phyloP scores from a whole-genome alignment of 2,888 invertebrate species.

The Alloplasta piceator region DNA sequence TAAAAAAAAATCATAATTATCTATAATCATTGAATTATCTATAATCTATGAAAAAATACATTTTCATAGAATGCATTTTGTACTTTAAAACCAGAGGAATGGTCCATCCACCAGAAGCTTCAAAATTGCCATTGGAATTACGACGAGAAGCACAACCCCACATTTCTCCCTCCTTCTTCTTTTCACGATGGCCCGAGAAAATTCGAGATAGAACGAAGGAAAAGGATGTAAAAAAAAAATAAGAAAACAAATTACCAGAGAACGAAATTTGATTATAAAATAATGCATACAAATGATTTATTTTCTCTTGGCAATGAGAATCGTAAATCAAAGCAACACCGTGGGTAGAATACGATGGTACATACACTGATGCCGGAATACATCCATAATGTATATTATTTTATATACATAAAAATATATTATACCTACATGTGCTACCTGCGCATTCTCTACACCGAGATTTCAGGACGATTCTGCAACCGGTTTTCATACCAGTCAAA shows the following conservation, averaged over 20 bases:
- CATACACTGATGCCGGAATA: slow-evolving; percentile 32
- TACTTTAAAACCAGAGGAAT: too few species aligned
- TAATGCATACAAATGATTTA: slow-evolving; percentile 51
- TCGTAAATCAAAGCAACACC: slow-evolving; percentile 33
- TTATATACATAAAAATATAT: not conserved
- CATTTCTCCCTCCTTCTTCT: slow-evolving; percentile 29
- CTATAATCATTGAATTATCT: too few species aligned
- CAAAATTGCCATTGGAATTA: slow-evolving; percentile 53
- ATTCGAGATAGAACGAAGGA: slow-evolving; percentile 21
- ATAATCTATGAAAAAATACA: too few species aligned
- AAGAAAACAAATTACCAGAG: slow-evolving; percentile 7
- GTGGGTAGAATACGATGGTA: slow-evolving; percentile 6
- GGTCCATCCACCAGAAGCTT: slow-evolving; percentile 23
- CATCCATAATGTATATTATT: not conserved
- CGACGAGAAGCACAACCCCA: slow-evolving; percentile 35
- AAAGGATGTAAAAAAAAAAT: slow-evolving; percentile 13
- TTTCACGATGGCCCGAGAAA: slow-evolving; percentile 13
- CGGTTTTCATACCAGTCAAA: slow-evolving; percentile 60
- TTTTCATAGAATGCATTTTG: too few species aligned
- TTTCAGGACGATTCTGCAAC: slow-evolving; percentile 53
- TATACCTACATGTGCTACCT: slow-evolving; percentile 3
- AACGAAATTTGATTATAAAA: slow-evolving; percentile 45
- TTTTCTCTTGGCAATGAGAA: slow-evolving; percentile 23
- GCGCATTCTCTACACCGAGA: not conserved
- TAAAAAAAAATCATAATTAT: too few species aligned